Percentiles rank a stretch among this genome's conserved stretches.
phyloP scores from a whole-genome alignment of 1,140 invertebrate species.

The Drosophila nebulosa region DNA sequence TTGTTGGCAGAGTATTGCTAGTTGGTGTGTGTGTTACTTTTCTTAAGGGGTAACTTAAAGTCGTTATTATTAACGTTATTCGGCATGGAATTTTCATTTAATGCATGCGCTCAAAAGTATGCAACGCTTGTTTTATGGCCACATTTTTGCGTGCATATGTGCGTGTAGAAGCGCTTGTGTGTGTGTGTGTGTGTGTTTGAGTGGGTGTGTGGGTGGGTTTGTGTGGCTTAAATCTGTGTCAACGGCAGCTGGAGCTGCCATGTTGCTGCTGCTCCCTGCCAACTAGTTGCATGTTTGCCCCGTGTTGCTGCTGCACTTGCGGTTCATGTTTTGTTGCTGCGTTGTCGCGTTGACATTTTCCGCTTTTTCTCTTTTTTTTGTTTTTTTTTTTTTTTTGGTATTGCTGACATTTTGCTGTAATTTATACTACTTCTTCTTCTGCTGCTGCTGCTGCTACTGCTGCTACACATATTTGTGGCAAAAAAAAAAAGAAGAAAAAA shows the following conservation, averaged over 20 bases:
- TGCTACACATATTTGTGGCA: neutral
- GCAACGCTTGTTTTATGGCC: conserved; percentile 67
- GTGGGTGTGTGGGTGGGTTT: conserved; percentile 26
- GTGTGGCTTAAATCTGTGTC: conserved; percentile 64
- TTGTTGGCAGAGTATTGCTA: too few species aligned
- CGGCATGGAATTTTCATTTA: conserved; percentile 46
- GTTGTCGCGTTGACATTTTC: conserved; percentile 68
- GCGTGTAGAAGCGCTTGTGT: neutral
- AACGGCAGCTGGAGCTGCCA: conserved; percentile 51
- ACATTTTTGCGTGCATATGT: conserved; percentile 53
- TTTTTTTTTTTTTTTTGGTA: neutral
- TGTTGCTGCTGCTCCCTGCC: neutral
- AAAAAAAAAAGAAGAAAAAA: neutral
- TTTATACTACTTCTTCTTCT: conserved; percentile 25
- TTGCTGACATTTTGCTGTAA: conserved; percentile 58
- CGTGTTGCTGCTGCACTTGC: conserved; percentile 37
- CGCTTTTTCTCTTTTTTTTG: conserved; percentile 24
- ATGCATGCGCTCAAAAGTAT: conserved; percentile 67
- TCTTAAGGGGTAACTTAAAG: neutral
- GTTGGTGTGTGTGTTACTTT: too few species aligned
- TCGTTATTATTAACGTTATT: neutral
- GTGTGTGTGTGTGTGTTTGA: conserved; percentile 14
- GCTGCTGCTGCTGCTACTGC: neutral
- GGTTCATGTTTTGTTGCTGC: conserved; percentile 64
- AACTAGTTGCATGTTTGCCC: conserved; percentile 62